A percentile compares a stretch with the other conserved stretches of the same genome.
These are phyloP conservation scores for Rhysida immarginata DNA, from an alignment of 1,140 invertebrate species.

Conservation along the genomic window DNA sequence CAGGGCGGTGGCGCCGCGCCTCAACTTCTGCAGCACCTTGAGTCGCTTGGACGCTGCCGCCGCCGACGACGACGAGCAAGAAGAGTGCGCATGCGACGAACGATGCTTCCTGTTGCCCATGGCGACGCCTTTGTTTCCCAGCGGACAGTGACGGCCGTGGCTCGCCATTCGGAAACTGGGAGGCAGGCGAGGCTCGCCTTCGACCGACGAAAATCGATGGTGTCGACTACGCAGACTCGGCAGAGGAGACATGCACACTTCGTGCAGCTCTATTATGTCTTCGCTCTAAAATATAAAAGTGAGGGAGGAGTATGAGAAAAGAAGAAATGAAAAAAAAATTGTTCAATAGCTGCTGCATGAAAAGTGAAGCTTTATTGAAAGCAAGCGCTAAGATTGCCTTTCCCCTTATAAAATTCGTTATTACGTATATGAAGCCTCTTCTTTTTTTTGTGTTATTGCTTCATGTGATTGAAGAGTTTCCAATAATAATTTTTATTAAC, in stretches of 20 bases:
- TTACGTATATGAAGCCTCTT: no score
- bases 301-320: no score
- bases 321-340: no score
- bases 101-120: neutral
- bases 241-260: conserved; percentile 63
- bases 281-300: conserved; percentile 32
- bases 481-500: no score
- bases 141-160: conserved; percentile 17
- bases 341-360: no score
- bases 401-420: no score
- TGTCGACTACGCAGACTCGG: conserved; percentile 56
- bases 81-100: neutral
- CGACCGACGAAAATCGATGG: neutral
- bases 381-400: no score
- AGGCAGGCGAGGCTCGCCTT: conserved; percentile 40
- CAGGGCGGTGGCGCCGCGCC: conserved; percentile 19
- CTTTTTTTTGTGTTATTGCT: no score
- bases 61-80: neutral
- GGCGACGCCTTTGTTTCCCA: conserved; percentile 7
- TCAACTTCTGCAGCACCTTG: conserved; percentile 23
- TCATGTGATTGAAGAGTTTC: no score
- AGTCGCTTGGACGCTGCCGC: no score
- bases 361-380: no score
- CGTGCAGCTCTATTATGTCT: conserved; percentile 62
- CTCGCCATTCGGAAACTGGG: conserved; percentile 61